phyloP scores from a whole-genome alignment of 2,113 vertebrate species.

The Nothocercus julius region DNA sequence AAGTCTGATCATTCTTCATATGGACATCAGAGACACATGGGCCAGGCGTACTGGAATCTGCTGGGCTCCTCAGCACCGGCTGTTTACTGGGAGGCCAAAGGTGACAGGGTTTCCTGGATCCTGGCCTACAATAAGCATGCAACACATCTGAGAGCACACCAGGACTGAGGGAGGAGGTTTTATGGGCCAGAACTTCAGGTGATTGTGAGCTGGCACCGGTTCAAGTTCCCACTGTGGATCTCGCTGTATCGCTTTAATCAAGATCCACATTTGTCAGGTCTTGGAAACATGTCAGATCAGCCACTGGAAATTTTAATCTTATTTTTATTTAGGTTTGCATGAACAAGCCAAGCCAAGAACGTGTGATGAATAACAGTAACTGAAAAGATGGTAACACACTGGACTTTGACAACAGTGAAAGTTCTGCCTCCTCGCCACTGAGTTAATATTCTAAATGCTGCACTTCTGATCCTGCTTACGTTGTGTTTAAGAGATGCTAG shows the following conservation, averaged over 20 bases:
- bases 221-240: slow-evolving; percentile 14
- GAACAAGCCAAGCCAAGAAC: not conserved
- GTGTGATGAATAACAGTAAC: not conserved
- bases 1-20: slow-evolving; percentile 39
- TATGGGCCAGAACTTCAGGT: slow-evolving; percentile 52
- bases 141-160: slow-evolving; percentile 40
- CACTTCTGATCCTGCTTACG: not conserved
- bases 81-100: slow-evolving; percentile 30
- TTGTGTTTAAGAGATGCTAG: not conserved
- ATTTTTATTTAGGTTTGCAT: slow-evolving; percentile 18
- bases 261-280: not conserved
- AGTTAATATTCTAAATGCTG: not conserved
- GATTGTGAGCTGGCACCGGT: not conserved
- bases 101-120: slow-evolving; percentile 17
- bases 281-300: not conserved
- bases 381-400: not conserved
- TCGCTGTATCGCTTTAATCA: slow-evolving; percentile 20
- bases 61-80: not conserved
- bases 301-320: slow-evolving; percentile 25
- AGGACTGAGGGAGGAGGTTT: slow-evolving; percentile 25
- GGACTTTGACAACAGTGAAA: not conserved
- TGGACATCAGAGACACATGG: slow-evolving; percentile 29
- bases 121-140: slow-evolving; percentile 14
- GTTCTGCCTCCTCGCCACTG: not conserved
- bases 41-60: slow-evolving; percentile 22